These are phyloP conservation scores for Ophioninae sp. DNA, from an alignment of 2,888 invertebrate genomes.

Conservation along the genomic window DNA sequence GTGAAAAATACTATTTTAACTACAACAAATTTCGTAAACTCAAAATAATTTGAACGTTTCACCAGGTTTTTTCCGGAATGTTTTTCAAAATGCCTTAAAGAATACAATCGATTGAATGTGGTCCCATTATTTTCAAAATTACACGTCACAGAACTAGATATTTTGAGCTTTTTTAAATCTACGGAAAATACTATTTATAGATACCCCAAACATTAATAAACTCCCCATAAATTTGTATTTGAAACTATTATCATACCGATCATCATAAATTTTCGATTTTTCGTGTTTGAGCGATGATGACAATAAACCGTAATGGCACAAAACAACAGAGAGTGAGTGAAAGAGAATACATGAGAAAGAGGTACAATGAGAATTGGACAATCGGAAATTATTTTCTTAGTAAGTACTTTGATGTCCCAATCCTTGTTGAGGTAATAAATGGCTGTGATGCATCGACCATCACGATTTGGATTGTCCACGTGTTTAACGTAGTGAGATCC, in stretches of 20 bases:
- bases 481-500: constrained; percentile 98
- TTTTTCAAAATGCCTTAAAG: too few relatives aligned
- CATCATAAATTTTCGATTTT: neutral
- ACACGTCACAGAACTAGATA: neutral
- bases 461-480: constrained; percentile 98
- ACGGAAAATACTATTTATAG: neutral
- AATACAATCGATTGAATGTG: too few relatives aligned
- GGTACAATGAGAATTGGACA: neutral
- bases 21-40: too few relatives aligned
- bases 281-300: neutral
- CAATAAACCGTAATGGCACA: neutral
- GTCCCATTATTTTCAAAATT: neutral
- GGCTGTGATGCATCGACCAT: constrained; percentile 97
- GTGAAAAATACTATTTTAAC: too few relatives aligned
- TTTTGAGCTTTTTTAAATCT: neutral
- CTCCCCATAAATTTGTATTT: too few relatives aligned
- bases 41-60: too few relatives aligned
- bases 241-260: neutral
- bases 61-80: too few relatives aligned
- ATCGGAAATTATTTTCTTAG: neutral
- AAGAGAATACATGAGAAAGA: too few relatives aligned
- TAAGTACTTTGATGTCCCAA: constrained; percentile 91
- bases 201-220: neutral
- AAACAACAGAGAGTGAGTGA: neutral
- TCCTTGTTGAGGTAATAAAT: constrained; percentile 98